A percentile compares a stretch with the other conserved stretches of the same genome.
phyloP scores from a whole-genome alignment of 2,113 vertebrate genomes.

The Periophthalmus modestus region DNA sequence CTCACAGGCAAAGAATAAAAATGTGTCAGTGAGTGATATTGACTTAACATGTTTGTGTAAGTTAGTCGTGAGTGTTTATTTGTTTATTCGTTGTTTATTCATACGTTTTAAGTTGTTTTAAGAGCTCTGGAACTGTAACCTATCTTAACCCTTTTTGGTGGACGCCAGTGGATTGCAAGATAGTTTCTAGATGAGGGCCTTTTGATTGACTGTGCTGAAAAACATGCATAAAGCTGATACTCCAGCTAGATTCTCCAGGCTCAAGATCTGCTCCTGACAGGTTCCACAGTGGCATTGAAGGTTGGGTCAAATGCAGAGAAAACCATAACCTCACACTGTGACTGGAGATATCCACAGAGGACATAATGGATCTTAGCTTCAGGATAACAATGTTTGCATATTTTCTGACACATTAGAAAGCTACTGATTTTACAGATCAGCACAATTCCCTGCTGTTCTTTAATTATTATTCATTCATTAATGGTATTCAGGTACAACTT shows the following conservation, averaged over 20 bases:
- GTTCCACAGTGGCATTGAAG: too few species aligned
- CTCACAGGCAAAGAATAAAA: not conserved
- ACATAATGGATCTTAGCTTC: too few species aligned
- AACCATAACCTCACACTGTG: too few species aligned
- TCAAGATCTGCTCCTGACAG: not conserved
- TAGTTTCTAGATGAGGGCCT: not conserved
- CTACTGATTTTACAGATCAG: not conserved
- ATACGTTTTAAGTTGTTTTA: not conserved
- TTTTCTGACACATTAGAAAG: not conserved
- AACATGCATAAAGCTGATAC: not conserved
- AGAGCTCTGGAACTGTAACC: not conserved
- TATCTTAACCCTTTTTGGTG: not conserved
- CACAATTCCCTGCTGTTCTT: not conserved
- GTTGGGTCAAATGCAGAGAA: too few species aligned
- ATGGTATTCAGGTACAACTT: not conserved
- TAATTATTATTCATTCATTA: not conserved
- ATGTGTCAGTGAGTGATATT: not conserved
- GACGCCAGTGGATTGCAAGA: not conserved
- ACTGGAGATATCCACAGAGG: too few species aligned
- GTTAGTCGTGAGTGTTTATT: not conserved
- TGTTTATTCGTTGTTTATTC: not conserved
- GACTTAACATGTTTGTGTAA: not conserved
- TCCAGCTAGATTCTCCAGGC: too few species aligned
- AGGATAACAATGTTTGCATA: not conserved
- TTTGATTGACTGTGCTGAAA: not conserved